These are phyloP conservation scores for Acrocyrtus sp. DNA, from an alignment of 2,888 invertebrate genomes.

Conservation along the genomic window DNA sequence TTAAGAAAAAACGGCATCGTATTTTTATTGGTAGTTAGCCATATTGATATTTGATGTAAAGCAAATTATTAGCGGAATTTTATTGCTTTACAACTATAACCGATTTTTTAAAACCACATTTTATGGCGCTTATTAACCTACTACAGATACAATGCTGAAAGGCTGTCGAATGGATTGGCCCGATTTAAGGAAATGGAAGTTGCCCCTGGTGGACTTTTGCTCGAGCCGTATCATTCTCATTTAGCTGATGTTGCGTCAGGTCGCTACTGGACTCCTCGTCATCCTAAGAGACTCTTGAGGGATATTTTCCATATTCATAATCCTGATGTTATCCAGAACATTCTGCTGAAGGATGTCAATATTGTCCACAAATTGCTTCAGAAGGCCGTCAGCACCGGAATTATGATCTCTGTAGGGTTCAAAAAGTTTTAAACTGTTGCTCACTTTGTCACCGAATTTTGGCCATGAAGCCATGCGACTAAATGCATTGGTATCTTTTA, in stretches of 20 bases:
- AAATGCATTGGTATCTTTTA: not conserved
- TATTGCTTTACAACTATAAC: no score
- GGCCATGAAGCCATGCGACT: no score
- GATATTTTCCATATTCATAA: constrained; percentile 29
- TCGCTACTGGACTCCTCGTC: constrained; percentile 34
- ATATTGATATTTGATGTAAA: no score
- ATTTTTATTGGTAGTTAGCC: no score
- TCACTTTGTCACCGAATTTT: no score
- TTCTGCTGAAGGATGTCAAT: no score
- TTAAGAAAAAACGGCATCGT: no score
- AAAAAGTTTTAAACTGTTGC: no score
- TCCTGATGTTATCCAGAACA: constrained; percentile 27
- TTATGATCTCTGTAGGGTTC: constrained; percentile 19
- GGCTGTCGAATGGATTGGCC: constrained; percentile 38
- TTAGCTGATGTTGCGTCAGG: constrained; percentile 43
- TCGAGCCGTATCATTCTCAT: constrained; percentile 48
- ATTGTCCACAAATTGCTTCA: no score
- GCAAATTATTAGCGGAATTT: no score
- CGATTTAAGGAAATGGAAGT: constrained; percentile 18
- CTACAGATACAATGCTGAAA: constrained; percentile 46
- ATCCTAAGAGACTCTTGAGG: constrained; percentile 5
- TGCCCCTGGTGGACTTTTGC: constrained; percentile 15
- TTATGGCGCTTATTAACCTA: no score
- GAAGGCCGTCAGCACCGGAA: constrained; percentile 15
- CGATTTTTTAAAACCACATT: no score